Evolutionary conservation across 2,113 vertebrate species (phyloP).

Genomic region (Callipepla californica): DNA sequence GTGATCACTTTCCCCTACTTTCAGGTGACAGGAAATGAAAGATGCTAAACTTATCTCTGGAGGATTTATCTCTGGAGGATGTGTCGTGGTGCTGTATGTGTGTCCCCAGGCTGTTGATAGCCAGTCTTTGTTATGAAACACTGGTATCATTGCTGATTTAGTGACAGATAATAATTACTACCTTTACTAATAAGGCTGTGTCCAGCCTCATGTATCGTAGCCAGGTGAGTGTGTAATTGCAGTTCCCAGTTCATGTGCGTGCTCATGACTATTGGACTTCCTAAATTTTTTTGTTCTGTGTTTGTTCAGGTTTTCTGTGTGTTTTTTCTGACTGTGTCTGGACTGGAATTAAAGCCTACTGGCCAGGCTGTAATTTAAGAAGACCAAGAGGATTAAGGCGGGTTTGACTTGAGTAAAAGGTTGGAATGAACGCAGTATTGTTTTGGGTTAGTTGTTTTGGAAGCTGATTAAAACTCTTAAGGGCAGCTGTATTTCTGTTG

Average conservation of each 20-base stretch:
- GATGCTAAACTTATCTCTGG: background rate
- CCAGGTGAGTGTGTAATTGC: background rate
- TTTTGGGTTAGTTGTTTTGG: background rate
- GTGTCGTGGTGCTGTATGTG: background rate
- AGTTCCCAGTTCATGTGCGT: background rate
- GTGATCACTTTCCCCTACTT: fast-evolving
- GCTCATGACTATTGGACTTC: background rate
- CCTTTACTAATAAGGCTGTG: background rate
- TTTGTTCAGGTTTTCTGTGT: background rate
- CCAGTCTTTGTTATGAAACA: background rate
- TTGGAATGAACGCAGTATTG: background rate
- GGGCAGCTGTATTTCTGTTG: background rate
- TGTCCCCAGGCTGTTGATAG: background rate
- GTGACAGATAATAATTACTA: background rate
- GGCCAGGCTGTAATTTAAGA: conserved; percentile 8
- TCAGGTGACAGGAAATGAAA: background rate
- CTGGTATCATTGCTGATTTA: background rate
- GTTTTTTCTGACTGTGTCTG: background rate
- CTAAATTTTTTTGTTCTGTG: background rate
- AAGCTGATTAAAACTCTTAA: background rate
- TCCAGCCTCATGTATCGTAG: background rate
- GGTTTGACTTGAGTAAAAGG: background rate
- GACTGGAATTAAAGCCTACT: background rate
- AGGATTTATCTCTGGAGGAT: background rate
- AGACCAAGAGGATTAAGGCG: background rate